Evolutionary conservation across 1,140 invertebrate species (phyloP).

Genomic region (Listronotus bonariensis): DNA sequence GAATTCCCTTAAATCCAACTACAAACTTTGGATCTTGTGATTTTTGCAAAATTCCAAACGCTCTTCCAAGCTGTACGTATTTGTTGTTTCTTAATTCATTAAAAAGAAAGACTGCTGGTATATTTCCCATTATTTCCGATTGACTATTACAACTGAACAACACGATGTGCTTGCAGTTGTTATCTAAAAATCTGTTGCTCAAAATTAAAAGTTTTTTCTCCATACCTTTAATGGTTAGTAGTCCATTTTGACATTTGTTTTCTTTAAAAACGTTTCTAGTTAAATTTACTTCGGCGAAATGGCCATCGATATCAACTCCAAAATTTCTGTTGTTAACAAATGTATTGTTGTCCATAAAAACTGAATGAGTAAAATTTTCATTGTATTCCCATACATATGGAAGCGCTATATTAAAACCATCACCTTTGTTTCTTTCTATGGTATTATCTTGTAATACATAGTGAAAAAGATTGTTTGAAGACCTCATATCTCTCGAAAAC

Average conservation of each 20-base stretch:
- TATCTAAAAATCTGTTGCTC: constrained; percentile 77
- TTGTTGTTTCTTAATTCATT: constrained; percentile 82
- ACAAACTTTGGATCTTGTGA: constrained; percentile 74
- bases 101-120: constrained; percentile 76
- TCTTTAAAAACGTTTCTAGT: constrained; percentile 83
- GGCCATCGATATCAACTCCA: constrained; percentile 83
- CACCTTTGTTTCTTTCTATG: constrained; percentile 79
- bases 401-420: constrained; percentile 82
- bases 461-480: constrained; percentile 93
- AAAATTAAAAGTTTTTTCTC: constrained; percentile 91
- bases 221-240: constrained; percentile 93
- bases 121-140: constrained; percentile 86
- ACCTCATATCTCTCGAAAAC: constrained; percentile 85
- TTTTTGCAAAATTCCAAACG: constrained; percentile 53
- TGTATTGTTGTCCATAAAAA: constrained; percentile 84
- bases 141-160: constrained; percentile 91
- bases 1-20: constrained; percentile 91
- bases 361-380: constrained; percentile 90
- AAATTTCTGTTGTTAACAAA: constrained; percentile 88
- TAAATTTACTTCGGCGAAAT: constrained; percentile 86
- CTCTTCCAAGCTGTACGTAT: constrained; percentile 49
- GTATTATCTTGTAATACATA: constrained; percentile 89
- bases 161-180: constrained; percentile 84
- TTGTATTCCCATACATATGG: constrained; percentile 96
- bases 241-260: constrained; percentile 81